These are phyloP conservation scores for Norana najaformis DNA, from an alignment of 2,888 invertebrate genomes.

Conservation along the genomic window DNA sequence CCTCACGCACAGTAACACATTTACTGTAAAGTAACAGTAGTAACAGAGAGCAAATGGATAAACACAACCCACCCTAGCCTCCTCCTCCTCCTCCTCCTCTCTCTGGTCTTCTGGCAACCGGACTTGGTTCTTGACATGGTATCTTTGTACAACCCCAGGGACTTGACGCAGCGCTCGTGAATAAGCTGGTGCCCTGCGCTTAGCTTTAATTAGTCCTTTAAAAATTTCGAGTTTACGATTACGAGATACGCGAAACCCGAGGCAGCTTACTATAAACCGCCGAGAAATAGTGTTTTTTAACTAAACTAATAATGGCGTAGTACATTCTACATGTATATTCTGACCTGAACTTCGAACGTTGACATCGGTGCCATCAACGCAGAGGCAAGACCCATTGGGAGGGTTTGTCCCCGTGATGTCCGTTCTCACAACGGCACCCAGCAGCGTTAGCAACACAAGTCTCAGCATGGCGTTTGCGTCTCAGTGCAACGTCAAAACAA, in stretches of 20 bases:
- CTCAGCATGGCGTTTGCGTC: neutral
- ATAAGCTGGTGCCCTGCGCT: too few relatives aligned
- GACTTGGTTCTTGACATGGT: too few relatives aligned
- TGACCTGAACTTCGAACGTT: conserved; percentile 26
- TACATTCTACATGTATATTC: neutral
- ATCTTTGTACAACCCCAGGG: too few relatives aligned
- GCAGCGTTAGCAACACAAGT: neutral
- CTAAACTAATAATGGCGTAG: neutral
- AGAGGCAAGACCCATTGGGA: conserved; percentile 25
- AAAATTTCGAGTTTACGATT: too few relatives aligned
- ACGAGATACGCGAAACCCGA: neutral
- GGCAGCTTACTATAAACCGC: neutral
- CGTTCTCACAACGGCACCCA: neutral
- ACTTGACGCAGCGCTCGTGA: too few relatives aligned
- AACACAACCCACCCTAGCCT: too few relatives aligned
- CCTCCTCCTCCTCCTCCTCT: too few relatives aligned
- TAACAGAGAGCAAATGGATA: too few relatives aligned
- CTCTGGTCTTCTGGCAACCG: too few relatives aligned
- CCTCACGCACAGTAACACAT: too few relatives aligned
- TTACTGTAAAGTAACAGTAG: too few relatives aligned
- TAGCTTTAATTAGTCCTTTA: neutral
- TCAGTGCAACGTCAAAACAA: neutral
- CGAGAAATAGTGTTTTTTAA: too few relatives aligned
- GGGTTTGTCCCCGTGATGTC: conserved; percentile 35
- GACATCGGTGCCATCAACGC: neutral